These are phyloP conservation scores for Perdita meconis DNA, from an alignment of 2,888 invertebrate species.

Conservation along the genomic window DNA sequence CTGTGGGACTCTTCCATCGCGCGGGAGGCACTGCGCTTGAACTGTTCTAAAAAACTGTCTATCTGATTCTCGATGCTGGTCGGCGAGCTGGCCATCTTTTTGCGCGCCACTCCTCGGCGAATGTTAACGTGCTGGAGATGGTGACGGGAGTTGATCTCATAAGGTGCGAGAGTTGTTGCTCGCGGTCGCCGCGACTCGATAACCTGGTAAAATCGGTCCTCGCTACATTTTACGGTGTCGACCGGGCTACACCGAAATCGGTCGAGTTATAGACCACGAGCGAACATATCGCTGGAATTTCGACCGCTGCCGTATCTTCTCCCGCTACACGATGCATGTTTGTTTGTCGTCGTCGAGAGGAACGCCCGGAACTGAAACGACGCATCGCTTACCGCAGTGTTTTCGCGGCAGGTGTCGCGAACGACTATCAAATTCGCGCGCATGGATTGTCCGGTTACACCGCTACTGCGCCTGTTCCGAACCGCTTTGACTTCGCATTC, in stretches of 20 bases:
- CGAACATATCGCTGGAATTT: constrained; percentile 49
- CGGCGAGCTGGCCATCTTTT: constrained; percentile 87
- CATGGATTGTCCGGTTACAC: constrained; percentile 24
- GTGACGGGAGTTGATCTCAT: constrained; percentile 51
- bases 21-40: constrained; percentile 91
- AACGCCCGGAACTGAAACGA: constrained; percentile 76
- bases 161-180: constrained; percentile 35
- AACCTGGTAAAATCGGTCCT: constrained; percentile 28
- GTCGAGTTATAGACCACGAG: constrained; percentile 40
- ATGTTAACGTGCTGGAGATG: constrained; percentile 38
- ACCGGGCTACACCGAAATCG: constrained; percentile 42
- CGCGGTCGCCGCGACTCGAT: constrained; percentile 55
- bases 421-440: constrained; percentile 41
- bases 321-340: constrained; percentile 73
- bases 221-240: constrained; percentile 70
- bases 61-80: constrained; percentile 92
- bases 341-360: constrained; percentile 67
- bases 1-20: constrained; percentile 87
- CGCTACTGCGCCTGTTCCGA: constrained; percentile 24
- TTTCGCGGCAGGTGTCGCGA: constrained; percentile 75
- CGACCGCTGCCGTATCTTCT: constrained; percentile 64
- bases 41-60: constrained; percentile 93
- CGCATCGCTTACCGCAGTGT: constrained; percentile 56
- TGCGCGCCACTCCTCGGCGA: constrained; percentile 53
- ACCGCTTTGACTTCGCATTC: constrained; percentile 7